Evolutionary conservation across 2,113 vertebrate genomes (phyloP).

Genomic region (Ornithorhynchus anatinus): DNA sequence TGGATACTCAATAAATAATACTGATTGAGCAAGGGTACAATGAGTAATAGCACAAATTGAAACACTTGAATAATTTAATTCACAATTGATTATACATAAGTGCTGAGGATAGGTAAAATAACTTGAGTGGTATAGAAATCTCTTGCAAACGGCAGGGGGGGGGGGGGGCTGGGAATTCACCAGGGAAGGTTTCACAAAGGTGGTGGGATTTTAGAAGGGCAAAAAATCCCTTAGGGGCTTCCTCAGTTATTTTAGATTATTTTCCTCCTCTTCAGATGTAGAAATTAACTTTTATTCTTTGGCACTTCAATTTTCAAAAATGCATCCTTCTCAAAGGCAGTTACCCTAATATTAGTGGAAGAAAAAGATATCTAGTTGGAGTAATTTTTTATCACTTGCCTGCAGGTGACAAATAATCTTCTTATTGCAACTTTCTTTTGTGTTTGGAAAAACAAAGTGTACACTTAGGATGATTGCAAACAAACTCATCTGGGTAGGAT

Average conservation of each 20-base stretch:
- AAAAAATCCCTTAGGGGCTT: not conserved
- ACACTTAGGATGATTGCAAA: slow-evolving; percentile 2
- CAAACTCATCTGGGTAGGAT: not conserved
- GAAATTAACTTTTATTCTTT: not conserved
- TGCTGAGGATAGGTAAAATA: no score
- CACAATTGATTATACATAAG: no score
- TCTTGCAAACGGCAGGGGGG: not conserved
- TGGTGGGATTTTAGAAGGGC: not conserved
- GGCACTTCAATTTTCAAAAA: not conserved
- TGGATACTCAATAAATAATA: no score
- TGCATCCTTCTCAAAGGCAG: not conserved
- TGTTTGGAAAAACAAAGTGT: slow-evolving; percentile 16
- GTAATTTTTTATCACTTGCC: slow-evolving; percentile 27
- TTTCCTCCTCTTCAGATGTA: not conserved
- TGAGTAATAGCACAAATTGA: no score
- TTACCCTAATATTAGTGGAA: slow-evolving; percentile 10
- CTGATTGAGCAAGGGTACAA: no score
- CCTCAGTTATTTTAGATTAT: not conserved
- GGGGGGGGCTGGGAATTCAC: not conserved
- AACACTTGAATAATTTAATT: no score
- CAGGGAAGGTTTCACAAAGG: not conserved
- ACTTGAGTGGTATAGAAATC: no score
- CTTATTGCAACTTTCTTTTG: slow-evolving; percentile 33
- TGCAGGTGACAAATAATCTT: slow-evolving; percentile 30
- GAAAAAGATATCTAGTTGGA: not conserved